A percentile compares a stretch with the other conserved stretches of the same genome.
Evolutionary conservation across 2,113 vertebrate genomes (phyloP).

Genomic region (Struthidea cinerea): DNA sequence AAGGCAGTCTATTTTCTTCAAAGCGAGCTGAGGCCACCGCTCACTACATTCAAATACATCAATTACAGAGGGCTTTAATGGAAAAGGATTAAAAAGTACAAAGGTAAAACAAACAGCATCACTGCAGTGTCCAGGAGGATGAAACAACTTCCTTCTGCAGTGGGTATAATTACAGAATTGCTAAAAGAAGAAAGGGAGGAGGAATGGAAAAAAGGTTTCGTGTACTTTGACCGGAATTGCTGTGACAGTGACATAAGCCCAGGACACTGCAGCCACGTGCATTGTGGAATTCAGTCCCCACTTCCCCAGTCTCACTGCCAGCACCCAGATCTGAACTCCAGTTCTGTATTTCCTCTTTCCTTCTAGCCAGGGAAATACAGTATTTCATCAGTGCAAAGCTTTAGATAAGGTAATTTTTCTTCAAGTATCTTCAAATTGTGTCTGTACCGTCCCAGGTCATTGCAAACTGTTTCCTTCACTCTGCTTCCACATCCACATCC

Average conservation of each 20-base stretch:
- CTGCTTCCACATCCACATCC: not conserved
- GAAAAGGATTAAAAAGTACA: not conserved
- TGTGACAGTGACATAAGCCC: not conserved
- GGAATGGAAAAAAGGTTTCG: not conserved
- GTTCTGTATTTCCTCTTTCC: not conserved
- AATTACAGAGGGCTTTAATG: not conserved
- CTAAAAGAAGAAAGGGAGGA: not conserved
- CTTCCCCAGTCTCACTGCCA: rapidly evolving
- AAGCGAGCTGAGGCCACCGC: not conserved
- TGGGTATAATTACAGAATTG: not conserved
- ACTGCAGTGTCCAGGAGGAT: not conserved
- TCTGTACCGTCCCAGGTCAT: not conserved
- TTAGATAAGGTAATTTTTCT: not conserved
- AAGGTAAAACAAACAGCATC: not conserved
- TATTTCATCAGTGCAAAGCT: not conserved
- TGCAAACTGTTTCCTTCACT: not conserved
- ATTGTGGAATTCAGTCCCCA: not conserved
- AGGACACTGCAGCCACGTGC: not conserved
- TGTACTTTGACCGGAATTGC: not conserved
- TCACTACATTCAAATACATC: not conserved
- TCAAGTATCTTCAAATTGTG: not conserved
- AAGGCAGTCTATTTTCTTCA: not conserved
- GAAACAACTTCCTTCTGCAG: not conserved
- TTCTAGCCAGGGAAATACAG: not conserved
- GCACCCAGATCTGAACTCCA: not conserved